Evolutionary conservation across 2,797 vertebrate genomes (phyloP), one percentile per base, ranked within the genome.

Genomic region (Tapera naevia): DNA sequence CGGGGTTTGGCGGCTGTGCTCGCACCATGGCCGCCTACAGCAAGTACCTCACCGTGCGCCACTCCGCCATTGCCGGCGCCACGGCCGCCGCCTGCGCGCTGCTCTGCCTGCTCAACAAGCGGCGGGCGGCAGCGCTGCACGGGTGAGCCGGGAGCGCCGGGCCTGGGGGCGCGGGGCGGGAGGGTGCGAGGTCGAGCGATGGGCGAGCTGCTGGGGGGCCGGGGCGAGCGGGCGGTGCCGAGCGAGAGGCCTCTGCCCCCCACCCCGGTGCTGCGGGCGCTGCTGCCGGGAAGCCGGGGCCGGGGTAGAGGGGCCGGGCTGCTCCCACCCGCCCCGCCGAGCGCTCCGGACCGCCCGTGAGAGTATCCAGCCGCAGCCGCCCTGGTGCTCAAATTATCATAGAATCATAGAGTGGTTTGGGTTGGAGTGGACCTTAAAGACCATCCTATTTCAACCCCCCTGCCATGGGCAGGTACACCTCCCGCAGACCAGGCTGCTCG

Each of bases 21-120:
- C 58, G 87, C 93, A 96, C 97, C 95, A 99, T 99, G 99, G 99
- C 99, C 97, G 98, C 98, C 64, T 97, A 99, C 97, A 99, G 99
- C 98, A 99, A 98, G 96, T 98, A 98, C 91, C 41, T 99, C 84
- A 99, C 99, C 30, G 98, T 97, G 73, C 99, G 97, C 64, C 99
- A 98, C 95, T 98, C 98, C 28, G 98, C 98, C 70, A 96, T 98
- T 94, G 99, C 98, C 9, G 98, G 98, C 15, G 98, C 98, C 12
- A 73, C 98, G 16, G 98, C 98, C 27, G 98, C 98, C 17, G 90
- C 98, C n/a, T 86, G 99, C 84, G 83, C 99, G 46, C 73, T 98
- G 30, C 92, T 99, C 5, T 99, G 98, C 91, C 86, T 99, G 76
- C 96, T 99, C 10, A 98, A 92, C 80, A 97, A 92, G 60, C 96